Conservation (phyloP, 2,888 invertebrate genomes). For the Pheosia tremula region DNA sequence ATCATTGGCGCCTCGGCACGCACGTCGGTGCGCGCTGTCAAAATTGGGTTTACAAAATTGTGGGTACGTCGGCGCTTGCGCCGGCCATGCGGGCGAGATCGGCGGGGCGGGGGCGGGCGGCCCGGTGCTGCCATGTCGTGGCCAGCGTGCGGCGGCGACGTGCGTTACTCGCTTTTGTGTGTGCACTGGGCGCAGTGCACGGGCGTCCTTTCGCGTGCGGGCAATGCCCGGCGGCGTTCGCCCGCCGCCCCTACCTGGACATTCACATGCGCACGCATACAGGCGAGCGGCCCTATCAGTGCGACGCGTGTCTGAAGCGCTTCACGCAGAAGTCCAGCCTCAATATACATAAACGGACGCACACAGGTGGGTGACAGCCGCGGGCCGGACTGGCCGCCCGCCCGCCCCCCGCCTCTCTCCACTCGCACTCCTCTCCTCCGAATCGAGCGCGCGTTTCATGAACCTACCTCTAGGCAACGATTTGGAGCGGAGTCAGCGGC, state of each 20-base stretch:
- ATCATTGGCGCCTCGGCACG: slow-evolving; percentile 54
- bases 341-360: slow-evolving; percentile 92
- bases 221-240: slow-evolving; percentile 79
- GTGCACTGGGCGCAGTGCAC: slow-evolving; percentile 83
- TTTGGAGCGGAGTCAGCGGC: slow-evolving; percentile 75
- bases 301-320: slow-evolving; percentile 90
- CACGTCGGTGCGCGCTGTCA: slow-evolving; percentile 47
- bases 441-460: slow-evolving; percentile 37
- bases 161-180: slow-evolving; percentile 85
- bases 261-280: slow-evolving; percentile 83
- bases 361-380: slow-evolving; percentile 86
- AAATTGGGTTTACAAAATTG: slow-evolving; percentile 65
- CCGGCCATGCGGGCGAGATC: slow-evolving; percentile 47
- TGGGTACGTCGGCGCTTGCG: slow-evolving; percentile 42
- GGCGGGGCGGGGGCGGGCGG: slow-evolving; percentile 66
- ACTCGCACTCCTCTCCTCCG: slow-evolving; percentile 55
- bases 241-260: slow-evolving; percentile 80
- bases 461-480: slow-evolving; percentile 38
- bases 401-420: slow-evolving; percentile 61
- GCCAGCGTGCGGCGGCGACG: slow-evolving; percentile 72
- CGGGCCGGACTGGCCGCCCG: slow-evolving; percentile 77
- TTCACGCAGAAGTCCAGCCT: slow-evolving; percentile 93
- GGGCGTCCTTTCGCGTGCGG: slow-evolving; percentile 78
- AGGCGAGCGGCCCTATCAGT: slow-evolving; percentile 87
- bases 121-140: slow-evolving; percentile 43